Evolutionary conservation across 2,888 invertebrate genomes (phyloP), one percentile per base, ranked within the genome.

Genomic region (Tethea ocularis): DNA sequence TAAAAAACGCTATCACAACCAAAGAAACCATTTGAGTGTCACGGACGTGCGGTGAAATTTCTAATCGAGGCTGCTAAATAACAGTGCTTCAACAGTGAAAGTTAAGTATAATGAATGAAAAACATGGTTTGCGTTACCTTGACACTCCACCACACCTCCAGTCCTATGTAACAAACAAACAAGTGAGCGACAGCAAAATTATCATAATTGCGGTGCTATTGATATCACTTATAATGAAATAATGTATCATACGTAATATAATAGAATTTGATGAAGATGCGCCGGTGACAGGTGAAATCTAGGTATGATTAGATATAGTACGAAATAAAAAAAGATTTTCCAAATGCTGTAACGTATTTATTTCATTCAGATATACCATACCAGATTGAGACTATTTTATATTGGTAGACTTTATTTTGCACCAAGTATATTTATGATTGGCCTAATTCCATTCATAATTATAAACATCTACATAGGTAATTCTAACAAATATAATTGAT

Each of bases 21-120:
- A 82, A 84, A 82, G 85, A 84, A 74, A 68, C 66, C 59, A 60
- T 71, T 73, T 59, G 65, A 74, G 66, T 72, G 64, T 65, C 59
- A 71, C 69, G 63, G 66, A 64, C 69, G 72, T 57, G 71, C 64
- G 72, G 72, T 63, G 69, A 80, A 80, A 80, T 79, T 84, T 86
- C 82, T 82, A 80, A 75, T 76, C 69, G 64, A 66, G 56, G 62
- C 58, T 66, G 63, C 73, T 70, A 75, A 77, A 78, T 74, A 71
- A 74, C 67, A 74, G 65, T 67, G 68, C 72, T 68, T 75, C 71
- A 71, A 66, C 62, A 78, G 82, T 79, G 82, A 82, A 82, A 82
- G 82, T 80, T 66, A 7, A 46, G 46, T 20, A 46, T 68, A 67
- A 63, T 75, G 72, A 69, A 78, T 78, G 33, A 81, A 77, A 81